Evolutionary conservation across 2,113 vertebrate genomes (phyloP), one percentile per base, ranked within the genome.

Genomic region (Electrona antarctica): DNA sequence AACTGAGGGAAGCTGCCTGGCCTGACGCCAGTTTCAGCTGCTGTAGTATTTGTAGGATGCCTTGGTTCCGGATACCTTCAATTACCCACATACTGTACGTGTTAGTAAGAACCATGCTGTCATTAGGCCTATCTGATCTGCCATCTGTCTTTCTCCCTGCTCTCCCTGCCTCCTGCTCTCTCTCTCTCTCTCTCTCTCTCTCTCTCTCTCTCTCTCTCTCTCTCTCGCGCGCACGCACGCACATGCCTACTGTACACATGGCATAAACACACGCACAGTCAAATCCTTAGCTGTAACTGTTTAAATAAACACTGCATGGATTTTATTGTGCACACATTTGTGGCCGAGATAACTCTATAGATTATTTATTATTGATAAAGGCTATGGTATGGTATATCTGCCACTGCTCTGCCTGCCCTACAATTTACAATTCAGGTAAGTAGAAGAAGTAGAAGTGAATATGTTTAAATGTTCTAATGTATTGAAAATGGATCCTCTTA

Each of bases 1-100:
- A 56, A 61, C 58, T 11, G 41, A 50, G 14, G 64, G 57, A 69
- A 69, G 68, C 46, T 60, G 41, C 60, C 47, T 76, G 73, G 68
- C n/a, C 73, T 56, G 76, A 28, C 1, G 79, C 73, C 69, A 69
- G 47, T 28, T 66, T 77, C 64, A 76, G 52, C 64, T 6, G 71
- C 46, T 46, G 50, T 7, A 51, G 41, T 45, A 14, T 54, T 63
- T 46, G 55, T 33, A 50, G 56, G 49, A 13, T 11, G 11, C 45
- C 7, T 3, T 21, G 13, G 13, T 61, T 68, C 68, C 7, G 14
- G 66, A 58, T 77, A 58, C 50, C 45, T 77, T 12, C 14, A 3
- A 21, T 52, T 54, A 8, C 51, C 48, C 62, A 50, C 8, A 4
- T 11, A 21, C 45, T 59, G 46, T 50, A 56, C 10, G 50, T 45